Percentiles rank a stretch among this genome's conserved stretches.
Evolutionary conservation across 2,113 vertebrate genomes (phyloP).

Genomic region (Pleuronectes platessa): DNA sequence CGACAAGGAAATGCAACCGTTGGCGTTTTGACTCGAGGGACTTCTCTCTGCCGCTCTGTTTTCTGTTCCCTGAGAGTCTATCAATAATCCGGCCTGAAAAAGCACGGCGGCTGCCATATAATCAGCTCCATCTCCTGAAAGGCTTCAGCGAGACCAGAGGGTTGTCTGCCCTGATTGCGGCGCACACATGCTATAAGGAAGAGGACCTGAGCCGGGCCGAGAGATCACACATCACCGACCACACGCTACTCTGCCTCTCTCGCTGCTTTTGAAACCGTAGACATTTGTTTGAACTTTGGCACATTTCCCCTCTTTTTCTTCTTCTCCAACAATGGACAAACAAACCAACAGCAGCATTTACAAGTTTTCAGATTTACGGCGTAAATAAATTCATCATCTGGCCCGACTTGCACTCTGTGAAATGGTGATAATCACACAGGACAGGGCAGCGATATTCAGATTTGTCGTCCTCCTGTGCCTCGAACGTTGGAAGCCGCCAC

Average conservation of each 20-base stretch:
- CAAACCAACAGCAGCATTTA: conserved; percentile 30
- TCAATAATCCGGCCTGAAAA: not conserved
- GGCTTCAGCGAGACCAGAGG: conserved; percentile 9
- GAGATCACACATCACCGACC: conserved; percentile 46
- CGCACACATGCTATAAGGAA: conserved; percentile 29
- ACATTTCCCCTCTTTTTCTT: conserved; percentile 21
- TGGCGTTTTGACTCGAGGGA: not conserved
- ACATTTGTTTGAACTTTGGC: conserved; percentile 47
- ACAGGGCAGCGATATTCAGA: conserved; percentile 31
- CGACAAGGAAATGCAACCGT: not conserved
- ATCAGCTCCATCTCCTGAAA: conserved; percentile 38
- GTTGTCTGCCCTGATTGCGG: conserved; percentile 34
- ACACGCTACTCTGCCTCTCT: conserved; percentile 22
- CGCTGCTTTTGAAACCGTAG: conserved; percentile 53
- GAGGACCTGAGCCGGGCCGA: conserved; percentile 13
- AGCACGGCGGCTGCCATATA: conserved; percentile 1
- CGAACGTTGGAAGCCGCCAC: conserved; percentile 31
- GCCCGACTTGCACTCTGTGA: not conserved
- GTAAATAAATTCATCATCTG: conserved; percentile 29
- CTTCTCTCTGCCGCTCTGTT: not conserved
- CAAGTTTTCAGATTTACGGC: conserved; percentile 57
- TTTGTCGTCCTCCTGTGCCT: conserved; percentile 36
- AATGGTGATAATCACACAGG: conserved; percentile 43
- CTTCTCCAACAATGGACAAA: conserved; percentile 55
- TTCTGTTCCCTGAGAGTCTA: conserved; percentile 11